Evolutionary conservation across 2,888 invertebrate genomes (phyloP).

Genomic region (Melanostoma scalare): DNA sequence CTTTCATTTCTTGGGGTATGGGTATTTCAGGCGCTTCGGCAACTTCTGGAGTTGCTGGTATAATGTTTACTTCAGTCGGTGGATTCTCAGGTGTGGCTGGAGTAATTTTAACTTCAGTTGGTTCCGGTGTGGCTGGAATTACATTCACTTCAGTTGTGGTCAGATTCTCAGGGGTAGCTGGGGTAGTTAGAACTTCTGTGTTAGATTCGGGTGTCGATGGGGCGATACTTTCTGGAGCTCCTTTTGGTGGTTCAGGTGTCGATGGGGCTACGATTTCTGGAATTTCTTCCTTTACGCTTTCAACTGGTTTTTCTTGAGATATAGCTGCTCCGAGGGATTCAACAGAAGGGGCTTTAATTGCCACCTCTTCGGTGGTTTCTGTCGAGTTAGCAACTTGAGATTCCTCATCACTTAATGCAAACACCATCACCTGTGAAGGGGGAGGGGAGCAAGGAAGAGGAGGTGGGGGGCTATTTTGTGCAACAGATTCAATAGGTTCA

Average conservation of each 20-base stretch:
- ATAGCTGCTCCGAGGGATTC: constrained; percentile 22
- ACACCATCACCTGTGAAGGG: constrained; percentile 89
- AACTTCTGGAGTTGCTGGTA: constrained; percentile 57
- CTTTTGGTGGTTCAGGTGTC: constrained; percentile 49
- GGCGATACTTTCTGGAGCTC: constrained; percentile 46
- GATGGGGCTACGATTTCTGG: constrained; percentile 58
- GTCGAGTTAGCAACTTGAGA: constrained; percentile 68
- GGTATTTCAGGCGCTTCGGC: constrained; percentile 48
- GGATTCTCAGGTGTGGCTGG: constrained; percentile 67
- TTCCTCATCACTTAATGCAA: constrained; percentile 83
- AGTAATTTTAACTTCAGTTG: constrained; percentile 61
- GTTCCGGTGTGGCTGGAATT: constrained; percentile 66
- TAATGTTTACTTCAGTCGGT: constrained; percentile 60
- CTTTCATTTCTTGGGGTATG: constrained; percentile 12
- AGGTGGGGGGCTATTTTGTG: constrained; percentile 83
- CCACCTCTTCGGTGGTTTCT: constrained; percentile 23
- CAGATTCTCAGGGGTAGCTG: constrained; percentile 52
- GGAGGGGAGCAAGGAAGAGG: constrained; percentile 89
- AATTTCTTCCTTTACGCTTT: constrained; percentile 16
- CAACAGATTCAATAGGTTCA: constrained; percentile 71
- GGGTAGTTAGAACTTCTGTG: constrained; percentile 35
- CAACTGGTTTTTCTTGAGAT: constrained; percentile 48
- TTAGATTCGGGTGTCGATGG: constrained; percentile 54
- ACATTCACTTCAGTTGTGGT: constrained; percentile 63
- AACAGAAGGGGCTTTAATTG: constrained; percentile 15